Base-by-base conservation (phyloP, 1,140 invertebrate species). In the Maconellicoccus hirsutus region DNA sequence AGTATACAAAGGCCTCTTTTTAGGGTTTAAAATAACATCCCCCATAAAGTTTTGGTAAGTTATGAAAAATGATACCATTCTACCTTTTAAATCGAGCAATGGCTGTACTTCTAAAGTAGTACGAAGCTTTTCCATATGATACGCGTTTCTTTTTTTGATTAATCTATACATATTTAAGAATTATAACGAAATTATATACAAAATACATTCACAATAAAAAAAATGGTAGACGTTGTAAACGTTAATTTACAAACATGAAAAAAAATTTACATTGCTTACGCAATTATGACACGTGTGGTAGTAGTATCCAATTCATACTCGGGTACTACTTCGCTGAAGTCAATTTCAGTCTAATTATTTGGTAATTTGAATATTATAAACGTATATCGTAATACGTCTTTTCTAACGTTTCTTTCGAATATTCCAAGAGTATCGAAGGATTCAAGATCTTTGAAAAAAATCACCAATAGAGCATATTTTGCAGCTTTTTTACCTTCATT, bases 11-110 rank as follows among this genome's bases (percentile, higher is more conserved):
- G 42, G 42, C n/a, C 42, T 8, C 42, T 16, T 52, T 52, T 19
- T 52, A 8, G 3, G 42, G 10, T 52, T 19, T 14, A 52, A 52
- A 19, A 52, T 52, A 52, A 52, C 42, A 52, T n/a, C n/a, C 42
- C 42, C 42, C n/a, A 16, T 52, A 52, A 52, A 52, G n/a, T 14
- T 52, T 16, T 52, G 42, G 42, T 52, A 19, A 52, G 42, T 52
- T 52, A 52, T 52, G 42, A 52, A 52, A 52, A 52, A 52, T 52
- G 42, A 52, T 52, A 52, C 42, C 42, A 52, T 52, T 52, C 42
- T 52, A 52, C 6, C 12, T 33, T 19, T 19, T 14, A 52, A 52
- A 52, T 16, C n/a, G 42, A 52, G 42, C 42, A 52, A 52, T 52
- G 42, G 42, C 42, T 52, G 42, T 52, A 52, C 42, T 52, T 16